Evolutionary conservation across 2,113 vertebrate species (phyloP), one percentile per base, ranked within the genome.

Genomic region (Tautogolabrus adspersus): DNA sequence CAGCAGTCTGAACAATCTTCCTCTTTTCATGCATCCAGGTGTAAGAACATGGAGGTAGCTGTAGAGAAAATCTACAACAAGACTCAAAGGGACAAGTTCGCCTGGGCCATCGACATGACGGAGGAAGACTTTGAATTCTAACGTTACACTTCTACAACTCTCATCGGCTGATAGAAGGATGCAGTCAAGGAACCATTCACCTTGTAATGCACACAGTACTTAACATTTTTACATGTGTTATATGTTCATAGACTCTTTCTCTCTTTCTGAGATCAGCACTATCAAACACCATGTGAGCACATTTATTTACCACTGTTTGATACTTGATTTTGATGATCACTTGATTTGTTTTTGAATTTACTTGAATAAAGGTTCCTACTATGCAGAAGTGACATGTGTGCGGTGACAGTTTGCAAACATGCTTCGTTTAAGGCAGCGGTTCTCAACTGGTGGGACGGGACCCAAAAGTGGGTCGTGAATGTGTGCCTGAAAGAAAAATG

Each of bases 1-100:
- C 46, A 49, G 47, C 15, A 61, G 6, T 0, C 23, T 47, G 26
- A 22, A 69, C n/a, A 22, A 42, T 66, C 9, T 12, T 38, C 34
- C 9, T 76, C 8, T 13, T 38, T 8, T 76, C 26, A 0, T 77
- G 3, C 44, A 0, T 81, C 51, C 70, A 96, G 93, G 94, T 92
- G 84, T 86, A 94, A 94, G 89, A 94, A 84, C 49, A 80, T 80
- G 84, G 89, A 77, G 63, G 92, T 93, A 66, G 89, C 79, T 0
- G 57, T 93, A 81, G 94, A 94, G 37, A 94, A 94, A 79, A 94
- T 93, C 86, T 95, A 95, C 84, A 95, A 95, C 81, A 95, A 93
- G 85, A 92, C 77, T 37, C 94, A 93, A 51, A 3, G 87, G 81
- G 96, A 95, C 70, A 95, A 95, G 86, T 93, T 95, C 52, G 0